Percentiles rank a stretch among this genome's conserved stretches.
Conservation (phyloP, 2,113 vertebrate species). For the Coryphaenoides rupestris region DNA sequence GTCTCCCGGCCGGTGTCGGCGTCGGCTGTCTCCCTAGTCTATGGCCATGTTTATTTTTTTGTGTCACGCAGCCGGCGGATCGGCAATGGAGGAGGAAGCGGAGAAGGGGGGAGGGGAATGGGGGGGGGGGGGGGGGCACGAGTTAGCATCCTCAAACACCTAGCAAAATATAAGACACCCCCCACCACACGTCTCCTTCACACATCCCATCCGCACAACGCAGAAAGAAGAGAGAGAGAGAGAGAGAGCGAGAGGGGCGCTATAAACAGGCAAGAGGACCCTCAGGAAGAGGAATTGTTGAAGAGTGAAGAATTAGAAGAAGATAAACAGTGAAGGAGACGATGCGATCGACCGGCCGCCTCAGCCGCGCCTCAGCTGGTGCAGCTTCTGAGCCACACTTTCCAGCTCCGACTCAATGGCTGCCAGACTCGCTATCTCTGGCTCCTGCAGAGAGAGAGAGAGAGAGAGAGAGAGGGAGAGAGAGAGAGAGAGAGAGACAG, state of each 20-base stretch:
- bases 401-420: slow-evolving; percentile 93
- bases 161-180: slow-evolving; percentile 36
- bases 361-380: slow-evolving; percentile 78
- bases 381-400: slow-evolving; percentile 86
- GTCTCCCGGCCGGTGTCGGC: too few species aligned
- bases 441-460: slow-evolving; percentile 75
- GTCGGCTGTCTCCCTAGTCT: too few species aligned
- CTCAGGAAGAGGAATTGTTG: not conserved
- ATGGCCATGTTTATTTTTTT: too few species aligned
- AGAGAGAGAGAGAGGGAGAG: not conserved
- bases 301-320: slow-evolving; percentile 13
- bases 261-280: too few species aligned
- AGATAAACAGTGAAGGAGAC: slow-evolving; percentile 42
- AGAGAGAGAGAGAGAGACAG: too few species aligned
- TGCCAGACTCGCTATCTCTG: slow-evolving; percentile 88
- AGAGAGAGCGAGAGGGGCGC: slow-evolving; percentile 34
- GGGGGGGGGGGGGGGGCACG: slow-evolving; percentile 18
- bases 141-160: slow-evolving; percentile 22
- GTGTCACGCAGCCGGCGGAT: not conserved
- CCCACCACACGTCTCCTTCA: slow-evolving; percentile 49
- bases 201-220: slow-evolving; percentile 36
- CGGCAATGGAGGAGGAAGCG: too few species aligned
- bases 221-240: slow-evolving; percentile 45
- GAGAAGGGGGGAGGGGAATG: slow-evolving; percentile 23
- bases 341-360: not conserved